Percentiles rank a stretch among this genome's conserved stretches.
Evolutionary conservation across 1,140 invertebrate species (phyloP).

Genomic region (Neocloeon triangulifer): DNA sequence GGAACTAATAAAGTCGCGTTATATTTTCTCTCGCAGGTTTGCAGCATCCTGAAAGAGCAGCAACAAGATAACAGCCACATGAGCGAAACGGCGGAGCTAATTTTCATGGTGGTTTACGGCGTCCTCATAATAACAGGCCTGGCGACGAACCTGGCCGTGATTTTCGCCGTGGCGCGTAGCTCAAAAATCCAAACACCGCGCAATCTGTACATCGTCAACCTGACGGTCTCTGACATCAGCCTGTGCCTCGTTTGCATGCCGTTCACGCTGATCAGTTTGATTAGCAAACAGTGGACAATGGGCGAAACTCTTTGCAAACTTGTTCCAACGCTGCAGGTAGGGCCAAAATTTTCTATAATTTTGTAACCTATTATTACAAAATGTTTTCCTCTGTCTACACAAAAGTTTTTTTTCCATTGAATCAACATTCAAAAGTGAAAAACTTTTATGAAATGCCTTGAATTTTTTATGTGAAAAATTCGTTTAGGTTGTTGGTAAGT

Average conservation of each 20-base stretch:
- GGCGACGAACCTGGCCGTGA: constrained; percentile 18
- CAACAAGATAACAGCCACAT: constrained; percentile 6
- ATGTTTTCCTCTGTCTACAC: no score
- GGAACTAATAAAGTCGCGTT: no score
- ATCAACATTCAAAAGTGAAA: no score
- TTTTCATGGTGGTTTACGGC: constrained; percentile 16
- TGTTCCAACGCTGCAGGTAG: constrained; percentile 24
- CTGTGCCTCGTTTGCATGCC: constrained; percentile 32
- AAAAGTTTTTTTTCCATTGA: no score
- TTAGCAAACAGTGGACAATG: constrained; percentile 17
- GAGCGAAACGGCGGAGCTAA: constrained; percentile 9
- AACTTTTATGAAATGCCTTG: no score
- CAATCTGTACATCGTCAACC: constrained; percentile 38
- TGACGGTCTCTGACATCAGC: constrained; percentile 30
- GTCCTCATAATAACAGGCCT: constrained; percentile 18
- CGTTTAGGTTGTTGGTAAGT: no score
- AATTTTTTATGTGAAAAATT: no score
- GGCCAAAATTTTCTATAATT: no score
- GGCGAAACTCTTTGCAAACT: constrained; percentile 27
- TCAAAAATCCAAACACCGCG: constrained; percentile 26
- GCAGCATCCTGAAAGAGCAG: constrained; percentile 1
- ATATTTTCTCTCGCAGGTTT: constrained; percentile 1
- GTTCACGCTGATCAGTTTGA: constrained; percentile 23
- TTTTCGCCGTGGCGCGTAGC: constrained; percentile 19
- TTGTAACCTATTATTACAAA: no score